A percentile compares a stretch with the other conserved stretches of the same genome.
These are phyloP conservation scores for Muricea muricata DNA, from an alignment of 92 coral and sea anemone species.

Conservation along the genomic window DNA sequence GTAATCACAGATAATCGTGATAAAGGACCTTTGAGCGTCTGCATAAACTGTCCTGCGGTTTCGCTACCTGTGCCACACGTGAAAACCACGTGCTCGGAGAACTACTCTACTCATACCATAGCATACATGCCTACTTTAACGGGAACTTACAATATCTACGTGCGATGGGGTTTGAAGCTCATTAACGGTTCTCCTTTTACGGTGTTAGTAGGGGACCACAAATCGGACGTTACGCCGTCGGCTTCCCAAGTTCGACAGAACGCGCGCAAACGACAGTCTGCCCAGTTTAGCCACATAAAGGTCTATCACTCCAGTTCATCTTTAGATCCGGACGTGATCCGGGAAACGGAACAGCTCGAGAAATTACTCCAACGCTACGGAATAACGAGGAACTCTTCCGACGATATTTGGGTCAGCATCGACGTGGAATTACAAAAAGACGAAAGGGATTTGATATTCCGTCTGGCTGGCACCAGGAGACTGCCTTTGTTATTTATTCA, in stretches of 20 bases:
- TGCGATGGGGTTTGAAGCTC: constrained; percentile 89
- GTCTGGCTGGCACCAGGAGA: constrained; percentile 82
- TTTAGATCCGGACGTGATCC: constrained; percentile 75
- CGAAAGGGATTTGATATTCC: constrained; percentile 82
- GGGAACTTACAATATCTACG: constrained; percentile 89
- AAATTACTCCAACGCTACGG: constrained; percentile 77
- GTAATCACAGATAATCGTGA: constrained; percentile 90
- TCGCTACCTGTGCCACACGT: constrained; percentile 99
- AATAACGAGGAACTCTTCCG: constrained; percentile 63
- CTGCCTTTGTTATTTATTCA: constrained; percentile 91
- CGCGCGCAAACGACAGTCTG: constrained; percentile 67
- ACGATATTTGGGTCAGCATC: constrained; percentile 81
- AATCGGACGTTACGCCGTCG: background rate
- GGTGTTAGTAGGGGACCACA: constrained; percentile 78
- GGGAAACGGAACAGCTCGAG: constrained; percentile 77
- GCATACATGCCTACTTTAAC: constrained; percentile 96
- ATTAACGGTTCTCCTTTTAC: constrained; percentile 88
- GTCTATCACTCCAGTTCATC: constrained; percentile 91
- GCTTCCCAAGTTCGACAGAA: constrained; percentile 33
- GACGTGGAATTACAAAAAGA: constrained; percentile 79
- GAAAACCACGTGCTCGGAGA: constrained; percentile 76
- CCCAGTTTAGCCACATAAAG: constrained; percentile 61
- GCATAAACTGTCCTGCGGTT: constrained; percentile 99
- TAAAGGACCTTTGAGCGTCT: constrained; percentile 96
- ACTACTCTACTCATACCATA: constrained; percentile 80